Evolutionary conservation across 2,113 vertebrate species (phyloP).

Genomic region (Equus przewalskii): DNA sequence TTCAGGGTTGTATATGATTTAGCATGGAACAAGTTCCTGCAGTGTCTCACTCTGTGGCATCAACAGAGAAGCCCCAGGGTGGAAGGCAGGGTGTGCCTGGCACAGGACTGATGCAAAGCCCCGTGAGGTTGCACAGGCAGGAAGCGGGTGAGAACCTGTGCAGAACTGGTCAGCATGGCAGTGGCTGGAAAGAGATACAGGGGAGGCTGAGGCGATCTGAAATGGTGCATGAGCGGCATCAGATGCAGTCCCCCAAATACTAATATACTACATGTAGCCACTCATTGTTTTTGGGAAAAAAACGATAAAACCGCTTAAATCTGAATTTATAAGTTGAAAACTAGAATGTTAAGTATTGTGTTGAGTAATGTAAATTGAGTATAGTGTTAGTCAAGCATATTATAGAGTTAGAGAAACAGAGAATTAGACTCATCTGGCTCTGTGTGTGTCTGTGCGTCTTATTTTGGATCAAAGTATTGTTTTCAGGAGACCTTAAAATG

Average conservation of each 20-base stretch:
- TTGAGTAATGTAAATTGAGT: background rate
- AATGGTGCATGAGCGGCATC: background rate
- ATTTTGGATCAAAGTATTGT: background rate
- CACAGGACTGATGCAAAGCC: background rate
- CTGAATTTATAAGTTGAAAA: background rate
- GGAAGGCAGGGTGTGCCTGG: background rate
- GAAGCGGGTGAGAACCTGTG: background rate
- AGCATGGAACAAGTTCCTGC: background rate
- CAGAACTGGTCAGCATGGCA: background rate
- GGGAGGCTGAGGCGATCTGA: background rate
- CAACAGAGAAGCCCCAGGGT: background rate
- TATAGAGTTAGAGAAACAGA: background rate
- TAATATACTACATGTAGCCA: background rate
- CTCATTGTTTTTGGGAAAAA: background rate
- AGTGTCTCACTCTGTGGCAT: background rate
- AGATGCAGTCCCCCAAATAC: background rate
- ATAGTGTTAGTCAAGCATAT: background rate
- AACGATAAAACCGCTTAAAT: background rate
- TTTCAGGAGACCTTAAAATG: background rate
- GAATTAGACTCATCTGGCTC: background rate
- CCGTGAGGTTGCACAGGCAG: background rate
- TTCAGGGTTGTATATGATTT: background rate
- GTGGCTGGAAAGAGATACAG: background rate
- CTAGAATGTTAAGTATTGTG: background rate
- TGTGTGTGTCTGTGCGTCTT: background rate